Base-by-base conservation (phyloP, 2,113 vertebrate species). In the Cathartes aura region DNA sequence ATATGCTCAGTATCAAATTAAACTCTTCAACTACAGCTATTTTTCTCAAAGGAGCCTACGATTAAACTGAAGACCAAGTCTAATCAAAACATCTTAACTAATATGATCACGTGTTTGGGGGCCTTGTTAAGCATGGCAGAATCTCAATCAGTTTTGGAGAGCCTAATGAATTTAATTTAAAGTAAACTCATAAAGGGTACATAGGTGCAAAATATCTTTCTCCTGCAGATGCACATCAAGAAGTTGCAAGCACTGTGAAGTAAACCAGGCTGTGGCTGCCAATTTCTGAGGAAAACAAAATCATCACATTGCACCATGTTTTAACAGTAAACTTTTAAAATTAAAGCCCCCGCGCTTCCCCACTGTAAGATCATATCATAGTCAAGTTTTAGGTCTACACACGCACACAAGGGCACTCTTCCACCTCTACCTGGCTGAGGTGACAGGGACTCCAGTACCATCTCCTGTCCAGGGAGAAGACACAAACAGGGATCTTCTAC, bases 291-390 rank as follows among this genome's bases (percentile, higher is more conserved):
- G 20, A 45, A 66, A 36, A 45, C 13, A 38, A 76, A 89, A 89
- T 38, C 40, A 56, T 48, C 55, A 30, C 16, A 63, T 59, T 2
- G 2, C 34, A 48, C 8, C 20, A 45, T 1, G 2, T 43, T 87
- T 81, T 52, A 62, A 52, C 15, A 43, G 21, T 19, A 71, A 90
- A 40, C 24, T 17, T 79, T 34, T 53, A 17, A 79, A 82, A 43
- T 45, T 0, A 62, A 78, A 82, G 23, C 1, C 11, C 6, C 5
- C 2, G 16, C 6, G 17, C 11, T 68, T 64, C 15, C 8, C 3
- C 29, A 14, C 22, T 15, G 6, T 62, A 53, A 78, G 70, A 53
- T 38, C 19, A 4, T 74, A 26, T 27, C 55, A 62, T 9, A 47
- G n/a, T 34, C 18, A 92, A 48, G 12, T 53, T 32, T n/a, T 17